Conservation (phyloP, 2,113 vertebrate genomes). For the Tapirus terrestris region DNA sequence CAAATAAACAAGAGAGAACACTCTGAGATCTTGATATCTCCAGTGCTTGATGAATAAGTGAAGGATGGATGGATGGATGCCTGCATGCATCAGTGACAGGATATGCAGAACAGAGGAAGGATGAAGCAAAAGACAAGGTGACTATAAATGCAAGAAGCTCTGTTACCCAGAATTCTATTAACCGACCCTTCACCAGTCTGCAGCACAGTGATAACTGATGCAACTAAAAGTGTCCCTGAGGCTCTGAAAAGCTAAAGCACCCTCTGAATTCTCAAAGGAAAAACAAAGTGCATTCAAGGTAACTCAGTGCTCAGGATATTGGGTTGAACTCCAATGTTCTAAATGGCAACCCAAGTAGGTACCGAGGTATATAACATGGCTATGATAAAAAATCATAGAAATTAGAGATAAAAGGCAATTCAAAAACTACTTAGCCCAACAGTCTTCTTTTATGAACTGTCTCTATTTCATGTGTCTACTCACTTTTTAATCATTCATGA, state of each 20-base stretch:
- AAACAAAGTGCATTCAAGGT: neutral
- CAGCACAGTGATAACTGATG: neutral
- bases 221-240: neutral
- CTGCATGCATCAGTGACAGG: neutral
- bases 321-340: neutral
- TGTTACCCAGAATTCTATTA: neutral
- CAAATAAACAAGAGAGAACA: neutral
- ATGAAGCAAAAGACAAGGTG: neutral
- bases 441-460: neutral
- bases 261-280: slow-evolving; percentile 14
- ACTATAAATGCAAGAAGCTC: neutral
- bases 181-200: neutral
- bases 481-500: neutral
- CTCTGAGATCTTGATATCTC: neutral
- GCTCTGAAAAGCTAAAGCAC: neutral
- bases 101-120: neutral
- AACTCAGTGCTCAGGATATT: neutral
- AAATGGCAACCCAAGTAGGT: neutral
- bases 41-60: neutral
- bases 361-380: neutral
- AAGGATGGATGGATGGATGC: neutral
- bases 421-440: neutral
- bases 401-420: neutral
- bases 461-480: neutral
- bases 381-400: neutral